Base-by-base conservation (phyloP, 2,113 vertebrate genomes). In the Lampris megalopsis region DNA sequence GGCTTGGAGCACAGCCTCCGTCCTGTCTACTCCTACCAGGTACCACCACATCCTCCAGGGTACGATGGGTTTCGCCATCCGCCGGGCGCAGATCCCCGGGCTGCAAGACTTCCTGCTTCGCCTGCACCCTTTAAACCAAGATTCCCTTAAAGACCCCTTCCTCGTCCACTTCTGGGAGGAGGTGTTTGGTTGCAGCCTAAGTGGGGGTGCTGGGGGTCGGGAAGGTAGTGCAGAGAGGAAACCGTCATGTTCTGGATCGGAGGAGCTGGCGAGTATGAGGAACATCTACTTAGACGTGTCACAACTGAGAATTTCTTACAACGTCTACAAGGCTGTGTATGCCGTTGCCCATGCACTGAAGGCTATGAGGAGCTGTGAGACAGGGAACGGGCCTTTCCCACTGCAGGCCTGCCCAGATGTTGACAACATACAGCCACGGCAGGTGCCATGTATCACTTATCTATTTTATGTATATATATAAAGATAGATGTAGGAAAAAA, bases 311-410 rank as follows among this genome's bases (percentile, higher is more conserved):
- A 94, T 95, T 82, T 94, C 95, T 6, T 95, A 95, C 77, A 95
- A 95, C 48, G 94, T 95, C 24, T 95, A 95, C 66, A 95, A 95
- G 62, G 93, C 93, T 2, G 93, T 95, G 24, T 95, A 95, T 37
- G 91, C 94, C 2, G 86, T 94, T 47, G 93, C 61, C 9, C 77
- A 93, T 72, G 88, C 94, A 50, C 73, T 95, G 11, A 86, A 92
- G 9, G 81, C 86, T 1, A 87, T 94, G 92, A 73, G 83, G 62
- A 82, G 62, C 24, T 95, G 95, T 84, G 77, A 85, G 41, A 77
- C 85, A 72, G 92, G 84, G 56, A 85, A 75, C 9, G 91, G 83
- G 5, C 88, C 89, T 48, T 88, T 93, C 81, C 35, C 62, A 59
- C 73, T 73, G 5, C 73, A 86, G 3, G 9, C 73, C 37, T 95